Conservation (phyloP, 64 coral and sea anemone species). For the Hydrozoanthus tunicans region DNA sequence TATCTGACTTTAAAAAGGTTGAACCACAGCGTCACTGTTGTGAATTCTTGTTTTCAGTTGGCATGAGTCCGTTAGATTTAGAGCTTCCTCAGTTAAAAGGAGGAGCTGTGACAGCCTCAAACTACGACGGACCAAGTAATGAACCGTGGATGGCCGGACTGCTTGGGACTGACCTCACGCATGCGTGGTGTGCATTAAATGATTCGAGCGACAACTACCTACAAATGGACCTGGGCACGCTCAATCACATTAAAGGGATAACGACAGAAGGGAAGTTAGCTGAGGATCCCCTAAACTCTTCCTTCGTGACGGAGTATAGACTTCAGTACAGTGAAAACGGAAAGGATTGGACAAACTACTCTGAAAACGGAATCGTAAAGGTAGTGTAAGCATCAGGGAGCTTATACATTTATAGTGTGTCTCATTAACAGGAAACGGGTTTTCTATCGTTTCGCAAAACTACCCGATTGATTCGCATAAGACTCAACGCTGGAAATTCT, state of each 20-base stretch:
- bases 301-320: conserved; percentile 48
- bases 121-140: conserved; percentile 8
- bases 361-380: conserved; percentile 30
- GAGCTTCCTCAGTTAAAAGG: background rate
- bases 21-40: too few relatives aligned
- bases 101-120: conserved; percentile 28
- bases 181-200: conserved; percentile 33
- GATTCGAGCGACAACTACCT: background rate
- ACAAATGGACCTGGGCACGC: conserved; percentile 25
- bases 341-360: conserved; percentile 46
- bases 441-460: too few relatives aligned
- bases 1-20: too few relatives aligned
- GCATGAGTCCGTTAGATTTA: background rate
- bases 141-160: conserved; percentile 27
- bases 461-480: too few relatives aligned
- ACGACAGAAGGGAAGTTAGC: conserved; percentile 29
- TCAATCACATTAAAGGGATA: conserved; percentile 3
- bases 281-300: background rate
- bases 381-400: background rate
- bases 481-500: too few relatives aligned
- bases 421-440: too few relatives aligned
- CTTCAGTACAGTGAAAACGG: conserved; percentile 53
- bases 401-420: too few relatives aligned
- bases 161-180: conserved; percentile 7
- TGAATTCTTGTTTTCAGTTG: background rate